Percentiles rank a stretch among this genome's conserved stretches.
These are phyloP conservation scores for Ahaetulla prasina DNA, from an alignment of 2,113 vertebrate species.

Conservation along the genomic window DNA sequence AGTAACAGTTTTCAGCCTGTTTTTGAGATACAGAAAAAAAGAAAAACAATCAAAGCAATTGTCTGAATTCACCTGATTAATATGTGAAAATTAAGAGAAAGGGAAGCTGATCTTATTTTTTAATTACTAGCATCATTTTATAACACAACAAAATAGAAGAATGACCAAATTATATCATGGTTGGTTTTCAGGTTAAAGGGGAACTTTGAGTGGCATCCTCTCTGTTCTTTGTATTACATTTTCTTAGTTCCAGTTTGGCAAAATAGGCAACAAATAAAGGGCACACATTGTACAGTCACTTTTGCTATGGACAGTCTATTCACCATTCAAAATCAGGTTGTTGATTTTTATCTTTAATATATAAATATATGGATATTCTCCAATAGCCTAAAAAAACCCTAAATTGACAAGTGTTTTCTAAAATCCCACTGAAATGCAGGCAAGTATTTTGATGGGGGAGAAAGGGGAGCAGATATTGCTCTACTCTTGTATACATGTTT, in stretches of 20 bases:
- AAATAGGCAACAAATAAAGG: conserved; percentile 42
- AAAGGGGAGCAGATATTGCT: conserved; percentile 55
- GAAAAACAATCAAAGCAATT: conserved; percentile 30
- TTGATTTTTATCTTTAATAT: conserved; percentile 56
- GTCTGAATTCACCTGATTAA: conserved; percentile 33
- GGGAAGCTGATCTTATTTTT: conserved; percentile 14
- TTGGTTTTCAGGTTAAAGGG: conserved; percentile 37
- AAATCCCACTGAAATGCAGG: conserved; percentile 55
- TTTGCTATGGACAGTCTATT: conserved; percentile 51
- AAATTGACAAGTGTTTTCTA: conserved; percentile 52
- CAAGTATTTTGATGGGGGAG: conserved; percentile 46
- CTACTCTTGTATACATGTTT: conserved; percentile 64
- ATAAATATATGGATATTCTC: conserved; percentile 58
- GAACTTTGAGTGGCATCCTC: conserved; percentile 39
- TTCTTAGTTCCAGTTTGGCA: conserved; percentile 42
- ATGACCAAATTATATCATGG: conserved; percentile 45
- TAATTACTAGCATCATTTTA: conserved; percentile 15
- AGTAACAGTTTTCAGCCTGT: conserved; percentile 32
- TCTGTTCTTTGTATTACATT: conserved; percentile 24
- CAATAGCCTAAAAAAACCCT: conserved; percentile 47
- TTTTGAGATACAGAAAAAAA: conserved; percentile 20
- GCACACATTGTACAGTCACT: conserved; percentile 48
- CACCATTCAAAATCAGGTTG: conserved; percentile 61
- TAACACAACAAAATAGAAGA: conserved; percentile 20
- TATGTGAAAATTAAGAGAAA: conserved; percentile 31